Base-by-base conservation (phyloP, 2,888 invertebrate genomes). In the Lasioglossum figueresi region DNA sequence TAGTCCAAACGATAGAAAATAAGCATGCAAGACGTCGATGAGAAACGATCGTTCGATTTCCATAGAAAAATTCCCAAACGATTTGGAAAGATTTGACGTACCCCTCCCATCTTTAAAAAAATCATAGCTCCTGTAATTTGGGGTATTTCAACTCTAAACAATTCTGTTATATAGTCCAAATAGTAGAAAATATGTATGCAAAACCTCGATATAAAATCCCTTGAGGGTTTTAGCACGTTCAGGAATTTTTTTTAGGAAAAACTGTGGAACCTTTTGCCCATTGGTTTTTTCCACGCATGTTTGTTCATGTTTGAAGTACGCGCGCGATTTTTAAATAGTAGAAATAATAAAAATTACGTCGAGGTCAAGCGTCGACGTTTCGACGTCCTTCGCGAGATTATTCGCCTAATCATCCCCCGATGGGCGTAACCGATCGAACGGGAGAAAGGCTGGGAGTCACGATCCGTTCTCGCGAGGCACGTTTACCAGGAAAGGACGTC, bases 401-500 rank as follows among this genome's bases (percentile, higher is more conserved):
- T 14, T 16, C 52, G 70, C 37, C 74, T 82, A 78, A 78, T 84
- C 78, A 75, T 70, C 48, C 74, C 66, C 40, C 27, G 27, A 52
- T 78, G 83, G 84, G 84, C 78, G 84, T 82, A 83, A 43, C 78
- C 84, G 78, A 74, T 84, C 83, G 82, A 82, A 74, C 31, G 16
- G 45, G 56, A 63, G 79, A 48, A 83, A 78, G 84, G 82, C 63
- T 82, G 82, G 31, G n/a, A 82, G 84, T 84, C 84, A 84, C 83
- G 84, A 82, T 81, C 71, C 48, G 52, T 40, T 52, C 52, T 82
- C 59, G 73, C 77, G 68, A 70, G 68, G 83, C 70, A 70, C 84
- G 63, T 84, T 83, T 84, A 82, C 83, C 90, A 80, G 90, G 92
- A 93, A 93, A 91, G 89, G 91, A 89, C 92, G 92, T 94, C 93